Conservation (phyloP, 2,113 vertebrate species). For the Hippocampus comes region DNA sequence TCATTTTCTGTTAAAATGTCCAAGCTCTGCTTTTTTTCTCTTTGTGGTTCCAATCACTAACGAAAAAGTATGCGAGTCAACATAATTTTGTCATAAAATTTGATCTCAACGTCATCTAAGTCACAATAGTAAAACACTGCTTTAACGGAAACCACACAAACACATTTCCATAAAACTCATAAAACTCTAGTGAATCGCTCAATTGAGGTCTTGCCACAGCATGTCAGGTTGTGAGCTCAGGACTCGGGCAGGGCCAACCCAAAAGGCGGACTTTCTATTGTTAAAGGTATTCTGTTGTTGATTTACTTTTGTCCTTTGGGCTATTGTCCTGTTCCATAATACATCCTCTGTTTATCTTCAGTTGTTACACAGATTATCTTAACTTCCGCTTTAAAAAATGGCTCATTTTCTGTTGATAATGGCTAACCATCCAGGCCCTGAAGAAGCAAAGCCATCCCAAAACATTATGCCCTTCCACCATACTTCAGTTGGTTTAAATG, state of each 20-base stretch:
- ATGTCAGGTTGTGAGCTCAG: neutral
- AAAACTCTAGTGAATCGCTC: neutral
- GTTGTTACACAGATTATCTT: neutral
- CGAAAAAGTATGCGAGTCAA: too few relatives aligned
- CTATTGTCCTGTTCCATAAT: neutral
- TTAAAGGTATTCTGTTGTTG: neutral
- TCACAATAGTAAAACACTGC: too few relatives aligned
- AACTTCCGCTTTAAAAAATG: neutral
- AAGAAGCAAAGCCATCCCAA: neutral
- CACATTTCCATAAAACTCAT: too few relatives aligned
- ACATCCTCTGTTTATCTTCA: neutral
- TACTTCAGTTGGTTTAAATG: neutral
- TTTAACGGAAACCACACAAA: too few relatives aligned
- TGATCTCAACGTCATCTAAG: too few relatives aligned
- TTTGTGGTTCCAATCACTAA: too few relatives aligned
- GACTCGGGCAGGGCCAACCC: too few relatives aligned
- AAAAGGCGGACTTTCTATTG: neutral
- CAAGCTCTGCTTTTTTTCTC: too few relatives aligned
- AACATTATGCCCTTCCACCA: neutral
- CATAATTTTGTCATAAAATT: too few relatives aligned
- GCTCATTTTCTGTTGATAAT: neutral
- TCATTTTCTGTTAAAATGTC: neutral
- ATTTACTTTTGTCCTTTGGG: neutral
- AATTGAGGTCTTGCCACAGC: neutral
- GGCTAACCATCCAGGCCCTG: neutral